phyloP scores from a whole-genome alignment of 2,888 invertebrate species.

The Celastrina argiolus region DNA sequence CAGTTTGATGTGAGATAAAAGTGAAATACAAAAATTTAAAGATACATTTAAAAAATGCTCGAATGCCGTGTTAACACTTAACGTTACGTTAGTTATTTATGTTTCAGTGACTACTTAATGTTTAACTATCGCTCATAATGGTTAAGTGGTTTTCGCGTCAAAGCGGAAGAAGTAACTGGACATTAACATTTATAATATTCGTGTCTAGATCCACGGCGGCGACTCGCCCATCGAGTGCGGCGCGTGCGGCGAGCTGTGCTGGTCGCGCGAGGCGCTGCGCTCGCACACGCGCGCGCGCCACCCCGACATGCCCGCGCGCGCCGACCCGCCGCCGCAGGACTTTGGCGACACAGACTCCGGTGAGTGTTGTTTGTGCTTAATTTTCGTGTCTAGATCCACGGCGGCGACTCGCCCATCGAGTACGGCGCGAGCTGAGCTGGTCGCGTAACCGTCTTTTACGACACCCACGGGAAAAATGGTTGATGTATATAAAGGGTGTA shows the following conservation, averaged over 20 bases:
- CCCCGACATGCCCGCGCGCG: constrained; percentile 50
- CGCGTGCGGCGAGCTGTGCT: constrained; percentile 89
- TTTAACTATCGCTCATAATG: too few relatives aligned
- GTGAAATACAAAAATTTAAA: too few relatives aligned
- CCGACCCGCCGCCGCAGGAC: constrained; percentile 31
- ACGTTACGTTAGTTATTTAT: too few relatives aligned
- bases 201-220: constrained; percentile 82
- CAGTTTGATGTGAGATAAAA: too few relatives aligned
- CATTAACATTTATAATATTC: neutral
- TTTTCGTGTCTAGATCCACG: constrained; percentile 78
- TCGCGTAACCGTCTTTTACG: too few relatives aligned
- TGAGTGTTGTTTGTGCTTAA: constrained; percentile 29
- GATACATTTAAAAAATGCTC: too few relatives aligned
- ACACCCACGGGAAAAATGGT: too few relatives aligned
- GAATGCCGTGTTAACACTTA: too few relatives aligned
- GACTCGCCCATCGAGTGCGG: constrained; percentile 89
- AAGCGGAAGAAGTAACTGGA: too few relatives aligned
- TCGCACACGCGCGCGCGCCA: constrained; percentile 56
- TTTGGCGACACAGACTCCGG: constrained; percentile 58
- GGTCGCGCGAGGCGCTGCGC: constrained; percentile 76
- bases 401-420: constrained; percentile 68
- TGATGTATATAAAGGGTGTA: too few relatives aligned
- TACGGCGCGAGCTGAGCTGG: constrained; percentile 91
- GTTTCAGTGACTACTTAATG: too few relatives aligned
- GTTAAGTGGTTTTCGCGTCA: too few relatives aligned